Conservation (phyloP, 2,113 vertebrate species). For the Procapra przewalskii region DNA sequence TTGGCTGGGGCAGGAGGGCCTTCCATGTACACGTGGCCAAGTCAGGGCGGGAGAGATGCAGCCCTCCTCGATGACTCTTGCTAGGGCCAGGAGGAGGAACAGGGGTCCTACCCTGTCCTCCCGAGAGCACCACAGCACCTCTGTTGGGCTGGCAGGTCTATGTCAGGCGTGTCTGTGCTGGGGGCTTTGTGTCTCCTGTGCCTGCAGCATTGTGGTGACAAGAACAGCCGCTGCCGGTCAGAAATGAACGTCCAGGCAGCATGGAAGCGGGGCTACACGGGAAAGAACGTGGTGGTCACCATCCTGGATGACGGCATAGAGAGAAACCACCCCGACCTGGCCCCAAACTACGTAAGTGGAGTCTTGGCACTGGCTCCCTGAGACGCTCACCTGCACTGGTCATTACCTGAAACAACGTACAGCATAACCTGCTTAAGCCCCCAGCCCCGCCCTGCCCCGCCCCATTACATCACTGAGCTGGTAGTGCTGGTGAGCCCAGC, state of each 20-base stretch:
- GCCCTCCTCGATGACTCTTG: too few species aligned
- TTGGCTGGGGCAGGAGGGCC: not conserved
- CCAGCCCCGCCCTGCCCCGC: fast-evolving
- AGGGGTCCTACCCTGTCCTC: too few species aligned
- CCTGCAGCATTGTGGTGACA: constrained; percentile 80
- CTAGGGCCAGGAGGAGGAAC: not conserved
- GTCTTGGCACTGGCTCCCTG: not conserved
- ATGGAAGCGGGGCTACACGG: constrained; percentile 86
- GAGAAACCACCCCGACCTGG: constrained; percentile 85
- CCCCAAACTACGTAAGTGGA: constrained; percentile 85
- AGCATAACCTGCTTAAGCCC: not conserved
- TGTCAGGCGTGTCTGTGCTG: not conserved
- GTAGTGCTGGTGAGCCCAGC: not conserved
- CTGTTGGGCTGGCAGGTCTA: not conserved
- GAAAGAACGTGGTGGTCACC: constrained; percentile 85
- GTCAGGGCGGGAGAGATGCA: not conserved
- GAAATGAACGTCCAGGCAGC: constrained; percentile 86
- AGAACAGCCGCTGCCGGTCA: constrained; percentile 80
- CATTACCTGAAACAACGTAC: not conserved
- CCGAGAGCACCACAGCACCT: fast-evolving
- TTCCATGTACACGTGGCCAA: not conserved
- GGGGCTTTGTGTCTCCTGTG: not conserved
- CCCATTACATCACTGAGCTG: not conserved
- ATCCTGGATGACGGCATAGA: constrained; percentile 88
- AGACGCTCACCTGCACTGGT: fast-evolving